Conservation (phyloP, 2,888 invertebrate genomes). For the Mimas tiliae region DNA sequence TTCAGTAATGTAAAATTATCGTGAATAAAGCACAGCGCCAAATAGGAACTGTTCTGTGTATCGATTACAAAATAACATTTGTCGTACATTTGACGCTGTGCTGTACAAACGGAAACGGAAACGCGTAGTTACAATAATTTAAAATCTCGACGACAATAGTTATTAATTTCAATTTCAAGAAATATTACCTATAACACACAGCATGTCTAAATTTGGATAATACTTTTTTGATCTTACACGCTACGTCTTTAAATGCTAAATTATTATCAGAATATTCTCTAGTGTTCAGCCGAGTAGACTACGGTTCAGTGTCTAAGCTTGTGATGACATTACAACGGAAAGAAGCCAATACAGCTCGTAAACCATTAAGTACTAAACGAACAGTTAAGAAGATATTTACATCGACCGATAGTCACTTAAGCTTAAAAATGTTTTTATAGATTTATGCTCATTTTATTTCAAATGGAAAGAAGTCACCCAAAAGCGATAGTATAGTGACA, state of each 20-base stretch:
- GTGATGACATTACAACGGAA: slow-evolving; percentile 51
- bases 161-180: slow-evolving; percentile 66
- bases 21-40: slow-evolving; percentile 53
- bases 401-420: slow-evolving; percentile 69
- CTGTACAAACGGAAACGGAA: slow-evolving; percentile 47
- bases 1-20: slow-evolving; percentile 37
- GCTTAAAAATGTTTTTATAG: slow-evolving; percentile 58
- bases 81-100: slow-evolving; percentile 49
- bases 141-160: slow-evolving; percentile 57
- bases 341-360: slow-evolving; percentile 54
- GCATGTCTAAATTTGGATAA: slow-evolving; percentile 82
- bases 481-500: slow-evolving; percentile 74
- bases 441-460: slow-evolving; percentile 49
- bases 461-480: slow-evolving; percentile 69
- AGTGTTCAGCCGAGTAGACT: slow-evolving; percentile 71
- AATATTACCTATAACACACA: slow-evolving; percentile 74
- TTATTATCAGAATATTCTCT: slow-evolving; percentile 78
- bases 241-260: slow-evolving; percentile 75
- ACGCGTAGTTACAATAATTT: slow-evolving; percentile 44
- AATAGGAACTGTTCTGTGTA: slow-evolving; percentile 34
- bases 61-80: slow-evolving; percentile 23
- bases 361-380: slow-evolving; percentile 58
- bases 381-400: slow-evolving; percentile 70
- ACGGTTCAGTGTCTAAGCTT: slow-evolving; percentile 63
- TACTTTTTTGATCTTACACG: slow-evolving; percentile 79